phyloP scores from a whole-genome alignment of 2,797 vertebrate genomes.

The Epinephelus malabaricus region DNA sequence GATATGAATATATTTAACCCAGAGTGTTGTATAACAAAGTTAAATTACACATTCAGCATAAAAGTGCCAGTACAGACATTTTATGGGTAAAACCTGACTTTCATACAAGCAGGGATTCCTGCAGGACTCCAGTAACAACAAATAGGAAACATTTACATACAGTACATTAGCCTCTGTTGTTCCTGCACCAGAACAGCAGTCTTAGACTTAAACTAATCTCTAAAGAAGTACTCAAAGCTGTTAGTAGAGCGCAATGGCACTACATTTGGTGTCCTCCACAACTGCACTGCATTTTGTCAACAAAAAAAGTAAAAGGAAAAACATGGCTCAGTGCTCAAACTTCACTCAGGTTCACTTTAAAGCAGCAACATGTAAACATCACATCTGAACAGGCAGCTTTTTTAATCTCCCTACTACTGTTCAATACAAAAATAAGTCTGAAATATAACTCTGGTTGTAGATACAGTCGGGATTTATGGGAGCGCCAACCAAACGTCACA shows the following conservation, averaged over 20 bases:
- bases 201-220: neutral
- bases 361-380: conserved; percentile 50
- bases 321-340: neutral
- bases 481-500: too few species aligned
- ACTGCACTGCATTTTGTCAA: conserved; percentile 12
- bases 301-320: neutral
- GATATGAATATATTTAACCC: neutral
- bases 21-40: neutral
- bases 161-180: neutral
- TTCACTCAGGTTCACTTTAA: conserved; percentile 17
- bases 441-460: neutral
- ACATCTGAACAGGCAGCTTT: conserved; percentile 34
- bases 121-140: neutral
- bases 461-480: too few species aligned
- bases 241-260: neutral
- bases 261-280: neutral
- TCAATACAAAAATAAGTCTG: conserved; percentile 49
- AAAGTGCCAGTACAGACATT: conserved; percentile 7
- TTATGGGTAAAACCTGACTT: neutral
- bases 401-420: conserved; percentile 20
- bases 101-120: neutral
- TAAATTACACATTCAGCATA: neutral
- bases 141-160: neutral
- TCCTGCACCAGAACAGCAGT: neutral
- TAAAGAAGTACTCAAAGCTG: neutral